Evolutionary conservation across 53 echinoderm and acorn worm genomes (phyloP), one percentile per base, ranked within the genome.

Genomic region (Holothuria scabra): DNA sequence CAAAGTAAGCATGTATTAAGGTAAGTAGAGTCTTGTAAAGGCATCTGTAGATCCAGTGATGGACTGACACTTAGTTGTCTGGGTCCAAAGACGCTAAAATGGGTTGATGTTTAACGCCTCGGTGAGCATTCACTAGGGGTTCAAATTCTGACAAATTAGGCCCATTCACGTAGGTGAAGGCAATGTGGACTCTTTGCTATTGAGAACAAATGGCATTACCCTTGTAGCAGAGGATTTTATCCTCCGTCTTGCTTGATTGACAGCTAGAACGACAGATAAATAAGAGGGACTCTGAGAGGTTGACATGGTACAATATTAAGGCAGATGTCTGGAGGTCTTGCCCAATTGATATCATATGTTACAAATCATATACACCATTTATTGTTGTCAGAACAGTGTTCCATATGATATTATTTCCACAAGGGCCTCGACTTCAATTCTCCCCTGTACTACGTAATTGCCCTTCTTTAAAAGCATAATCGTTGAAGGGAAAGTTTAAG

Each of bases 71-170:
- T 37, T 32, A n/a, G n/a, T 48, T 44, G 72, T 72, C 72, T 72
- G 44, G 72, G 23, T 38, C 72, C 18, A 34, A 41, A 72, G 69
- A 44, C 48, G 72, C 72, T 46, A 16, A 48, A 72, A 72, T 46
- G 72, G 72, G 44, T 46, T 41, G 72, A 72, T 72, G n/a, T 72
- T 72, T 72, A 26, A 41, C 49, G 72, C 72, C 20, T 72, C 72
- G 48, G 46, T 72, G 48, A 46, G 16, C 46, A 72, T 23, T 22
- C 48, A 72, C 72, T 72, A 72, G 72, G 25, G 72, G 46, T 20
- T 72, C 8, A 72, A 41, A 72, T 44, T 72, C 24, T 72, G 72
- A 72, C 72, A 72, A 72, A 72, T 72, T 72, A 72, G 72, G 72
- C 72, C 28, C 72, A 44, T 72, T 72, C 32, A 72, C 2, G 48